Base-by-base conservation (phyloP, 2,113 vertebrate genomes). In the Spea bombifrons region DNA sequence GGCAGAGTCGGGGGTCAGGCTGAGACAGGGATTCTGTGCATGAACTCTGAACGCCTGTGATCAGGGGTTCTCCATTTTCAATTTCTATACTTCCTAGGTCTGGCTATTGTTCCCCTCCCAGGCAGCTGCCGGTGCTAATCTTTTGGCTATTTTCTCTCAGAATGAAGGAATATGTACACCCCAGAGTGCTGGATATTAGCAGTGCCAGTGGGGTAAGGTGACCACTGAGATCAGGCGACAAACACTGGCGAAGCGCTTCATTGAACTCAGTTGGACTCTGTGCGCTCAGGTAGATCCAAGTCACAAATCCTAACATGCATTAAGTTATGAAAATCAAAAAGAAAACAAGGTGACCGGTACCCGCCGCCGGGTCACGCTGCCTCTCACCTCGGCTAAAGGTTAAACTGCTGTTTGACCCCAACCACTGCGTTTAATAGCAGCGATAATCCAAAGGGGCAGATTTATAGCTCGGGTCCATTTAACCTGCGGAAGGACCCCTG, bases 71-170 rank as follows among this genome's bases (percentile, higher is more conserved):
- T 77, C 75, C 74, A 82, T 88, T 73, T 84, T 82, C 84, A 84
- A 90, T 86, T 84, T 87, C 87, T 83, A 53, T 83, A 86, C 88
- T 91, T 90, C 91, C 88, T 85, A 84, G 88, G 88, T 86, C 88
- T 87, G 73, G 59, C 86, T 84, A 91, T 93, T 94, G 90, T 93
- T 87, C 85, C 66, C 57, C 71, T 84, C 82, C 81, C 82, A 83
- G 88, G 85, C 89, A 90, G 88, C 90, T 90, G 88, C 85, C 75
- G 84, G 87, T 81, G 83, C 87, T 91, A 88, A 92, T 92, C 92
- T 91, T 87, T 81, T 77, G 85, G 83, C 53, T 86, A 83, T 90
- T 90, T 90, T 90, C 90, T 86, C 84, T 83, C 87, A 86, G 71
- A 61, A 82, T 71, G 81, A 85, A 87, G 84, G 87, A 89, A 90